Evolutionary conservation across 2,113 vertebrate species (phyloP).

Genomic region (Chroicocephalus ridibundus): DNA sequence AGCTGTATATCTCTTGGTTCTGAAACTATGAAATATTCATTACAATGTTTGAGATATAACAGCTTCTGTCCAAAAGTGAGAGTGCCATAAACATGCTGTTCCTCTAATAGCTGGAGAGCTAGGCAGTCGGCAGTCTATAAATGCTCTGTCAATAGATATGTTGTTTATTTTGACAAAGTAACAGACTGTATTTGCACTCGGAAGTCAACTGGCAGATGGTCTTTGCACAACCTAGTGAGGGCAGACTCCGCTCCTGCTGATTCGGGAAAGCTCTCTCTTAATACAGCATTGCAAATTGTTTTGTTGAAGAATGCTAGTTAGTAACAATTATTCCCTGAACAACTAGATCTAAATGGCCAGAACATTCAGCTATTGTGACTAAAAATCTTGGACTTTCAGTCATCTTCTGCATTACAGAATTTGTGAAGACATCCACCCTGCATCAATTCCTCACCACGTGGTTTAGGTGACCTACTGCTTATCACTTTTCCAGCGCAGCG

Average conservation of each 20-base stretch:
- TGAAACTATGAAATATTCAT: neutral
- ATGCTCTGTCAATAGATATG: neutral
- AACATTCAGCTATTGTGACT: neutral
- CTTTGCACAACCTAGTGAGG: neutral
- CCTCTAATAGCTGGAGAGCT: neutral
- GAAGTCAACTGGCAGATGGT: constrained; percentile 51
- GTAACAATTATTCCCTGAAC: neutral
- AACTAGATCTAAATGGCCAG: accelerated
- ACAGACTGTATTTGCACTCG: constrained; percentile 1
- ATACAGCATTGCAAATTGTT: neutral
- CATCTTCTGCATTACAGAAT: neutral
- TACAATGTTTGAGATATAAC: neutral
- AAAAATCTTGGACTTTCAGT: neutral
- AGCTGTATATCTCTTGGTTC: neutral
- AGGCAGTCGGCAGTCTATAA: constrained; percentile 4
- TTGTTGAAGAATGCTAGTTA: neutral
- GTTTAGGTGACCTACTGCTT: neutral
- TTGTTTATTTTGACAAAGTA: constrained; percentile 53
- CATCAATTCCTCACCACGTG: accelerated
- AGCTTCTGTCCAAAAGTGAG: neutral
- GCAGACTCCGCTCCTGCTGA: neutral
- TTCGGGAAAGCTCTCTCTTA: neutral
- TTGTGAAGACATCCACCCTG: neutral
- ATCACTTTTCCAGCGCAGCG: neutral
- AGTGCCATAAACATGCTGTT: neutral